These are phyloP conservation scores for Strongylocentrotus purpuratus DNA, from an alignment of 35 echinoderm and acorn worm species.

Conservation along the genomic window DNA sequence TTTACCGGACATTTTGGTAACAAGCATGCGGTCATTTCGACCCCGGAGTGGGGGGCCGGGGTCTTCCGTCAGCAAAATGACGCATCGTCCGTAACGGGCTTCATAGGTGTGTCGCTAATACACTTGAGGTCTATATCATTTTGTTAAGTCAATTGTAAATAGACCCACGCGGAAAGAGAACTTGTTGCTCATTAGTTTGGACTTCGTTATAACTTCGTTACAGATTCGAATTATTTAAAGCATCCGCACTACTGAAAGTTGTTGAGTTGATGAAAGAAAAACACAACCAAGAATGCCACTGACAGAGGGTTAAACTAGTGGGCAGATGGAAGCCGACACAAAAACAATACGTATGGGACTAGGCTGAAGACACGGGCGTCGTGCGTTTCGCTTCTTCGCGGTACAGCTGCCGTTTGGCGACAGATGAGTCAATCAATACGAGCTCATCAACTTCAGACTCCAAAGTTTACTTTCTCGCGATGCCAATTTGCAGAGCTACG, in stretches of 20 bases:
- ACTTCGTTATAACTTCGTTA: not conserved
- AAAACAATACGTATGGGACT: not conserved
- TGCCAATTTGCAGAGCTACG: not conserved
- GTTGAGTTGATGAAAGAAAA: not conserved
- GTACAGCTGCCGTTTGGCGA: not conserved
- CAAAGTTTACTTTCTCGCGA: not conserved
- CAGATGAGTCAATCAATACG: conserved; percentile 2
- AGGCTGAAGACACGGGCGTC: not conserved
- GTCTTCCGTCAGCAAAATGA: no score
- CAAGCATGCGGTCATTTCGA: no score
- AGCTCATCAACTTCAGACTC: not conserved
- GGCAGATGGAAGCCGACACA: not conserved
- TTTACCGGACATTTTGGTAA: no score
- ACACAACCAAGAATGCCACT: not conserved
- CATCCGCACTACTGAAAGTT: not conserved
- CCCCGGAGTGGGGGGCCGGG: no score
- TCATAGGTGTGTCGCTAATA: no score
- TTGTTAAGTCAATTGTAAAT: no score
- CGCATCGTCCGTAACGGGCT: no score
- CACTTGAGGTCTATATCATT: no score
- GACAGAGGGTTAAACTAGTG: not conserved
- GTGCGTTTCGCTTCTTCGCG: not conserved
- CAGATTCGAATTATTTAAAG: not conserved
- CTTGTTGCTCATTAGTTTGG: no score
- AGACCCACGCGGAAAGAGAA: no score